Conservation (phyloP, 2,888 invertebrate species). For the Agrotis puta region DNA sequence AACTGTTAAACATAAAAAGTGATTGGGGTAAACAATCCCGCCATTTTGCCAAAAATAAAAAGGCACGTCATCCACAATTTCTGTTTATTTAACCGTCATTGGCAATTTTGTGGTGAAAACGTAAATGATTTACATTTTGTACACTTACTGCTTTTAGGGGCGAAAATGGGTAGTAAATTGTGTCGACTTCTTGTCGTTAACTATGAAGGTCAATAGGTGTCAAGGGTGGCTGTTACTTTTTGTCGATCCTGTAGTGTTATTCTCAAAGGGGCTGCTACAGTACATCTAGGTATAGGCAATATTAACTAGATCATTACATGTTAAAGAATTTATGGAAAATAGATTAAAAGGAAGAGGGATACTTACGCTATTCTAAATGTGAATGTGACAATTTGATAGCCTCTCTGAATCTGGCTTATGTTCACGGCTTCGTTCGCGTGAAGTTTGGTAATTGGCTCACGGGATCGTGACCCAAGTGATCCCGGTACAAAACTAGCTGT, state of each 20-base stretch:
- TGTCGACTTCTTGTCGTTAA: constrained; percentile 26
- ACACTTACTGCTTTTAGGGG: constrained; percentile 13
- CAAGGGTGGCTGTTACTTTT: neutral
- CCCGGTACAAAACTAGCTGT: no score
- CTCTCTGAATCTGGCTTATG: no score
- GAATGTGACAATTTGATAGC: no score
- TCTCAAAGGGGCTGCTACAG: no score
- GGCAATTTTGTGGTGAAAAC: constrained; percentile 45
- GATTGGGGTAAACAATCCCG: constrained; percentile 30
- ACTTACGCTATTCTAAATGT: no score
- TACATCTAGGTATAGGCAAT: no score
- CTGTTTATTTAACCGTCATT: constrained; percentile 28
- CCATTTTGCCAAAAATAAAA: constrained; percentile 31
- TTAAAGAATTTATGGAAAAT: no score
- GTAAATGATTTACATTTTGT: constrained; percentile 31
- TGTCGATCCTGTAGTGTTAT: neutral
- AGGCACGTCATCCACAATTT: constrained; percentile 27
- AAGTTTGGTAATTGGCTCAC: no score
- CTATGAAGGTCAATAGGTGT: neutral
- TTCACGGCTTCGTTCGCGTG: no score
- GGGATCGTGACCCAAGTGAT: no score
- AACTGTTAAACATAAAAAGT: constrained; percentile 34
- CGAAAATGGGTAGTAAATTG: constrained; percentile 33
- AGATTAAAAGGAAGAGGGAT: no score
- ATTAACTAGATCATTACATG: no score